These are phyloP conservation scores for Plotosus lineatus DNA, from an alignment of 2,113 vertebrate genomes.

Conservation along the genomic window DNA sequence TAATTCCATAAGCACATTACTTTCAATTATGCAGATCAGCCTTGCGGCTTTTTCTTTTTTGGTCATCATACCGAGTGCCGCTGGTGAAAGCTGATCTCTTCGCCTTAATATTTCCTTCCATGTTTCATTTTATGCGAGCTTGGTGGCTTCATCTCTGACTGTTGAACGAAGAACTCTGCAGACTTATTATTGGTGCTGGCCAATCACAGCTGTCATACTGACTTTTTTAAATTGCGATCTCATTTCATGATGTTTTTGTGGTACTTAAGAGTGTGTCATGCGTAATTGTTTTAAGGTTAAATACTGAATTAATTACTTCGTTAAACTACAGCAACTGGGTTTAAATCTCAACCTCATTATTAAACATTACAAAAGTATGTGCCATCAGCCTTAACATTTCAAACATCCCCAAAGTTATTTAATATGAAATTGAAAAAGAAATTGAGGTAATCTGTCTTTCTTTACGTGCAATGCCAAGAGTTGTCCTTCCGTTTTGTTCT, in stretches of 20 bases:
- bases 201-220: no score
- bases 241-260: no score
- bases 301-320: not conserved
- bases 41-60: not conserved
- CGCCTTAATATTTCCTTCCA: not conserved
- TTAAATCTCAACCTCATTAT: no score
- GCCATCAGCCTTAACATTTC: not conserved
- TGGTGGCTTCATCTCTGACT: no score
- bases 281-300: no score
- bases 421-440: not conserved
- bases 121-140: not conserved
- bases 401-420: not conserved
- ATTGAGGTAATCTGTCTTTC: not conserved
- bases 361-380: not conserved
- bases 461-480: no score
- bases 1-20: not conserved
- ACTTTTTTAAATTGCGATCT: no score
- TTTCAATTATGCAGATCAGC: not conserved
- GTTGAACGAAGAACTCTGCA: no score
- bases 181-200: no score
- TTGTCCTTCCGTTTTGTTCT: not conserved
- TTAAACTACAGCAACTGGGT: accelerated
- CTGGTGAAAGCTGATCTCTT: not conserved
- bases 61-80: not conserved
- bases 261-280: not conserved